These are phyloP conservation scores for Hipparchia sbordonii DNA, from an alignment of 2,888 invertebrate species.

Conservation along the genomic window DNA sequence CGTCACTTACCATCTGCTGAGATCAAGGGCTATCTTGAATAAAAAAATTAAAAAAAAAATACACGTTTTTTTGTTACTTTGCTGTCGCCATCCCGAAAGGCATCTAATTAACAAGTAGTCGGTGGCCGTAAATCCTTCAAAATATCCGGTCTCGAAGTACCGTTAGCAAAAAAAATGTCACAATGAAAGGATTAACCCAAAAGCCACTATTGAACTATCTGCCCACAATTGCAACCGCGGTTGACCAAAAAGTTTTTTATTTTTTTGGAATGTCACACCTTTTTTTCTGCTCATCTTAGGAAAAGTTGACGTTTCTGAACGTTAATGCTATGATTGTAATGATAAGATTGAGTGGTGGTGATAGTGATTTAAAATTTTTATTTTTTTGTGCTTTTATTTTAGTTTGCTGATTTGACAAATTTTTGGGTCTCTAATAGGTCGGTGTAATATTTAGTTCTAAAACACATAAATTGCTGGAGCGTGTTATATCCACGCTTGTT, in stretches of 20 bases:
- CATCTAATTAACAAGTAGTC: slow-evolving; percentile 11
- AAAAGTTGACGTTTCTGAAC: background rate
- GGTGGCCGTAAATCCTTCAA: slow-evolving; percentile 12
- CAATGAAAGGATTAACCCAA: slow-evolving; percentile 18
- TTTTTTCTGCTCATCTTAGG: background rate
- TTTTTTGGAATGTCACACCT: background rate
- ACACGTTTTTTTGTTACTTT: background rate
- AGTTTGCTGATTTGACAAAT: too few species aligned
- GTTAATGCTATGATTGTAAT: background rate
- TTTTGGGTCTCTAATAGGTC: too few species aligned
- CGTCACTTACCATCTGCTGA: too few species aligned
- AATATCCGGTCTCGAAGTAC: background rate
- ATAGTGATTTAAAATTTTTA: background rate
- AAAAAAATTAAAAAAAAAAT: background rate
- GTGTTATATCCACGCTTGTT: too few species aligned
- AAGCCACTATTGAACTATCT: background rate
- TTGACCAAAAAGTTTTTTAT: background rate
- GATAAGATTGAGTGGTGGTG: slow-evolving; percentile 7
- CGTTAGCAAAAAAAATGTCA: slow-evolving; percentile 1
- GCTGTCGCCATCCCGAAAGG: background rate
- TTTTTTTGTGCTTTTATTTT: too few species aligned
- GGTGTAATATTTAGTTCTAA: too few species aligned
- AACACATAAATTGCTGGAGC: too few species aligned
- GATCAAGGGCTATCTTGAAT: background rate
- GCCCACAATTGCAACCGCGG: slow-evolving; percentile 16